Percentiles rank a stretch among this genome's conserved stretches.
phyloP scores from a whole-genome alignment of 2,888 invertebrate genomes.

The Ctena decussata region DNA sequence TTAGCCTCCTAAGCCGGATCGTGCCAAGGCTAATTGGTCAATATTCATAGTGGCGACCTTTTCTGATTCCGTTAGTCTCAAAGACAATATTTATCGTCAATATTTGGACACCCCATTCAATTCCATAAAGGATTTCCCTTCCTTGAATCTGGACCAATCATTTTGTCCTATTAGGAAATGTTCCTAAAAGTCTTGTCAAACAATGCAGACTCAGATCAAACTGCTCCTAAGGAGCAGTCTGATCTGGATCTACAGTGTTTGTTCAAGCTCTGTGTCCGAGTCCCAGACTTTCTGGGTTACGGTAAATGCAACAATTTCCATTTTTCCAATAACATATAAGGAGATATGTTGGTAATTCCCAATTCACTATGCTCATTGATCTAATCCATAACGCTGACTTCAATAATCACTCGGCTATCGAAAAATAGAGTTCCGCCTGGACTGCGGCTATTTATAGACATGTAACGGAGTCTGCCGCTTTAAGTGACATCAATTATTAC shows the following conservation, averaged over 20 bases:
- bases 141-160: no score
- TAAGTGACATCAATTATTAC: constrained; percentile 12
- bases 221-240: no score
- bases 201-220: no score
- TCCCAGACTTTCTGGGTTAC: no score
- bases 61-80: not conserved
- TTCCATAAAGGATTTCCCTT: no score
- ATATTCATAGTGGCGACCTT: not conserved
- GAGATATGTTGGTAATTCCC: constrained; percentile 1
- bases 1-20: not conserved
- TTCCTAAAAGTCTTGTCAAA: no score
- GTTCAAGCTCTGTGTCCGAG: no score
- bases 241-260: no score
- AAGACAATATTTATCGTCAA: no score
- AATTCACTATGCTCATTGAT: not conserved
- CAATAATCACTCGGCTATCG: constrained; percentile 10
- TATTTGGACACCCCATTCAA: no score
- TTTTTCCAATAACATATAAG: constrained; percentile 4
- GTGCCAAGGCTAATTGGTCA: not conserved
- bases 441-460: constrained; percentile 5
- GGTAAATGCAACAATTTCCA: constrained; percentile 12
- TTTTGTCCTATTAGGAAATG: no score
- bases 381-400: constrained; percentile 1
- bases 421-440: constrained; percentile 10
- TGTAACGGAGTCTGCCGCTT: not conserved